Evolutionary conservation across 2,113 vertebrate genomes (phyloP).

Genomic region (Rhinogobius similis): DNA sequence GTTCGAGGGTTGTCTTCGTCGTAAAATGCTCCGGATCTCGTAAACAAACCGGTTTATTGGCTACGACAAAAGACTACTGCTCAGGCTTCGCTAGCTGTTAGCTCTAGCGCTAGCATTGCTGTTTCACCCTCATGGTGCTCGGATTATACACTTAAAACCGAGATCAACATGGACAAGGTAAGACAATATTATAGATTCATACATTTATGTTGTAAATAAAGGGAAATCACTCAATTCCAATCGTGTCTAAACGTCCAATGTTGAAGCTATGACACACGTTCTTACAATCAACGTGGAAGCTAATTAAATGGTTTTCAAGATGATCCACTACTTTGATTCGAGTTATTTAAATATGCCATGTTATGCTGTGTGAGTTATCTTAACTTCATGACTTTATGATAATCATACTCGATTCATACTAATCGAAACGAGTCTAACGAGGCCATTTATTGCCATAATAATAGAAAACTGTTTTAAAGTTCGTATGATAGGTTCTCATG

Average conservation of each 20-base stretch:
- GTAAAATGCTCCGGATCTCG: not conserved
- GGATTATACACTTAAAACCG: not conserved
- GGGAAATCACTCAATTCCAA: not conserved
- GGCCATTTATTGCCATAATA: no score
- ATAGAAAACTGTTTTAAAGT: no score
- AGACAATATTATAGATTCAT: not conserved
- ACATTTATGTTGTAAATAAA: not conserved
- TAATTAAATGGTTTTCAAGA: not conserved
- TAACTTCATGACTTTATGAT: no score
- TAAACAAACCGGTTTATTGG: constrained; percentile 29
- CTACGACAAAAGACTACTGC: constrained; percentile 44
- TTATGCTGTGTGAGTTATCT: not conserved
- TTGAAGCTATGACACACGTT: not conserved
- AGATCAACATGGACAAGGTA: constrained; percentile 66
- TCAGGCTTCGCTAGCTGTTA: constrained; percentile 27
- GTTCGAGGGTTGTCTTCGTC: not conserved
- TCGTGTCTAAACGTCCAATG: not conserved
- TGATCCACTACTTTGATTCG: not conserved
- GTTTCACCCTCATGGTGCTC: not conserved
- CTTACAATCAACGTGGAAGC: not conserved
- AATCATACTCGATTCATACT: no score
- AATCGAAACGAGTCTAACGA: no score
- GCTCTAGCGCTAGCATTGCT: constrained; percentile 33
- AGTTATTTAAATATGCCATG: not conserved
- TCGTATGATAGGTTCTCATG: no score